A percentile compares a stretch with the other conserved stretches of the same genome.
Evolutionary conservation across 2,888 invertebrate genomes (phyloP).

Genomic region (Unio delphinus): DNA sequence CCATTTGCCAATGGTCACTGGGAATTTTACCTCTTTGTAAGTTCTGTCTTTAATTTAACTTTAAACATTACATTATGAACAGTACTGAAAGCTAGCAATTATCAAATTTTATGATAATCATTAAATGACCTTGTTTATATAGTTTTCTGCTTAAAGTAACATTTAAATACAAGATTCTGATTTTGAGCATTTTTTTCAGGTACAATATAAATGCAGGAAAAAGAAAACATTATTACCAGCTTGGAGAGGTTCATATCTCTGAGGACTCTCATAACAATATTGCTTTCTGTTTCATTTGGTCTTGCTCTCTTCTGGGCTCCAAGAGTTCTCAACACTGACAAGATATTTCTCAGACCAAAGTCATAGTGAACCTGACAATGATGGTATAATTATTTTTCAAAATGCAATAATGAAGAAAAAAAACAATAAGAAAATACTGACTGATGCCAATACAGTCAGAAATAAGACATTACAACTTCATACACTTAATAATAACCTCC

Average conservation of each 20-base stretch:
- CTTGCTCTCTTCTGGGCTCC: constrained; percentile 70
- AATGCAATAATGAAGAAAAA: background rate
- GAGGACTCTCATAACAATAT: constrained; percentile 71
- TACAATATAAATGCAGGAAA: background rate
- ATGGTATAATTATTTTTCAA: background rate
- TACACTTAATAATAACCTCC: too few relatives aligned
- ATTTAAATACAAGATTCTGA: too few relatives aligned
- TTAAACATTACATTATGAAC: too few relatives aligned
- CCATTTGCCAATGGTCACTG: too few relatives aligned
- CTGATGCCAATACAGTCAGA: background rate
- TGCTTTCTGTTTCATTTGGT: constrained; percentile 68
- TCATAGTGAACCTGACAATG: constrained; percentile 70
- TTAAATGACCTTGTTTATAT: too few relatives aligned
- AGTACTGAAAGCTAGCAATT: too few relatives aligned
- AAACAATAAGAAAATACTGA: background rate
- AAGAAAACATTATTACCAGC: constrained; percentile 71
- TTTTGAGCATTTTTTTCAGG: too few relatives aligned
- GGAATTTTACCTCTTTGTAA: too few relatives aligned
- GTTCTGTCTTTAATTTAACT: too few relatives aligned
- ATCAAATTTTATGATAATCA: too few relatives aligned
- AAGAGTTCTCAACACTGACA: constrained; percentile 72
- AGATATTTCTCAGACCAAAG: constrained; percentile 71
- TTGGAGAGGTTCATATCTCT: constrained; percentile 72
- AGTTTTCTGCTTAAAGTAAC: too few relatives aligned
- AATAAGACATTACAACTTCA: background rate